Evolutionary conservation across 2,888 invertebrate species (phyloP).

Genomic region (Platypus cylindrus): DNA sequence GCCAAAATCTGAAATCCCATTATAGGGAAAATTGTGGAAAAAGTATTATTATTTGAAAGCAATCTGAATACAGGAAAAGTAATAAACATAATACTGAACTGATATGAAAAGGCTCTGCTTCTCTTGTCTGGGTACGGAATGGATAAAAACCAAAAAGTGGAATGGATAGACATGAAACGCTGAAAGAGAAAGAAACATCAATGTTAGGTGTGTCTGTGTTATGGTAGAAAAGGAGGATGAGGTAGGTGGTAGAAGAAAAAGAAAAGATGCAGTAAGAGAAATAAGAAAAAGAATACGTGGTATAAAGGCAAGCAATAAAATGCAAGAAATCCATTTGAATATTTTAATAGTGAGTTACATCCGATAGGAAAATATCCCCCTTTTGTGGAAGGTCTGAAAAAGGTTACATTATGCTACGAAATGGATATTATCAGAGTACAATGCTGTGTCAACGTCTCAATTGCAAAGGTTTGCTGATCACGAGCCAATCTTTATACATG

Average conservation of each 20-base stretch:
- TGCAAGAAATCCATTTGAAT: constrained; percentile 23
- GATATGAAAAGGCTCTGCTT: constrained; percentile 14
- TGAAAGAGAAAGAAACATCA: no score
- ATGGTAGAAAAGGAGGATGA: no score
- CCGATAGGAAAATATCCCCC: constrained; percentile 22
- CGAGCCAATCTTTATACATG: constrained; percentile 28
- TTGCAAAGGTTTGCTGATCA: constrained; percentile 28
- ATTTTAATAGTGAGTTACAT: constrained; percentile 24
- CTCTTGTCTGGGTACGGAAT: neutral
- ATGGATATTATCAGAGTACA: constrained; percentile 32
- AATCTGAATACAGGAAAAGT: constrained; percentile 5
- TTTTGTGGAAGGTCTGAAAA: constrained; percentile 23
- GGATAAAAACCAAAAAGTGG: constrained; percentile 9
- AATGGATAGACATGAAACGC: no score
- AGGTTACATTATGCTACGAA: constrained; percentile 30
- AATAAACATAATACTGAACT: constrained; percentile 15
- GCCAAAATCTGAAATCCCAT: no score
- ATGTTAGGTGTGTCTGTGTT: no score
- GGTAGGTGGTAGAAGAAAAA: no score
- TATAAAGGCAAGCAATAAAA: constrained; percentile 20
- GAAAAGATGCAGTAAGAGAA: no score
- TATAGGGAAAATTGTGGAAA: no score
- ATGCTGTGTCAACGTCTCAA: constrained; percentile 33
- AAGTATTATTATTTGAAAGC: neutral
- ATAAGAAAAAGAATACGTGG: no score